A percentile compares a stretch with the other conserved stretches of the same genome.
phyloP scores from a whole-genome alignment of 2,888 invertebrate genomes.

The Unio delphinus region DNA sequence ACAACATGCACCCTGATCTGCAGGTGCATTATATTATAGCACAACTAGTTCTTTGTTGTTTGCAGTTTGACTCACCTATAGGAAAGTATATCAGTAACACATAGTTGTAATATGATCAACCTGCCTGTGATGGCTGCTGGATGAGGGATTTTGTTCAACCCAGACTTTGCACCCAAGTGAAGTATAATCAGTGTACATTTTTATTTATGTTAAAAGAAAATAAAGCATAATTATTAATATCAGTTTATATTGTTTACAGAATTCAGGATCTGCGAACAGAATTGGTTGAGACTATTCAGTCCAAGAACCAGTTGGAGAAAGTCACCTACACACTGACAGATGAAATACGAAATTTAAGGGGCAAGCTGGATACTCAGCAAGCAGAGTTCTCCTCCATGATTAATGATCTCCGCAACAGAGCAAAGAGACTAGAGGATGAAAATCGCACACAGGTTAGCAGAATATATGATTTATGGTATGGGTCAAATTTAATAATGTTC shows the following conservation, averaged over 20 bases:
- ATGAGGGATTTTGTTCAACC: too few species aligned
- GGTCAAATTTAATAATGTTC: too few species aligned
- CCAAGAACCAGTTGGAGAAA: constrained; percentile 64
- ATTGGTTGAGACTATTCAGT: constrained; percentile 57
- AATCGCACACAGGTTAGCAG: constrained; percentile 59
- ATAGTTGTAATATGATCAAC: too few species aligned
- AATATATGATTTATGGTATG: too few species aligned
- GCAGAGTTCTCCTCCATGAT: constrained; percentile 56
- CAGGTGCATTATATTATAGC: too few species aligned
- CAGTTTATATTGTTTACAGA: constrained; percentile 27
- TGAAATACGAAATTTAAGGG: constrained; percentile 62
- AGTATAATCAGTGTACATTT: too few species aligned
- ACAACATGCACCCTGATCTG: too few species aligned
- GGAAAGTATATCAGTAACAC: too few species aligned
- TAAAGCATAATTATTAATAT: not conserved
- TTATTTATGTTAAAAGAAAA: not conserved
- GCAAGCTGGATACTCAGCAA: constrained; percentile 61
- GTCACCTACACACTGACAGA: constrained; percentile 59
- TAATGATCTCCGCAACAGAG: constrained; percentile 61
- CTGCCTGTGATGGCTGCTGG: too few species aligned
- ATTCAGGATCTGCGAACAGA: constrained; percentile 55
- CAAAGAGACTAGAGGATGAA: constrained; percentile 68
- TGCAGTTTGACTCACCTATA: too few species aligned
- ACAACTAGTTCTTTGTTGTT: too few species aligned
- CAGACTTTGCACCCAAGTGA: too few species aligned